Base-by-base conservation (phyloP, 1,140 invertebrate genomes). In the Eriocheir sinensis region DNA sequence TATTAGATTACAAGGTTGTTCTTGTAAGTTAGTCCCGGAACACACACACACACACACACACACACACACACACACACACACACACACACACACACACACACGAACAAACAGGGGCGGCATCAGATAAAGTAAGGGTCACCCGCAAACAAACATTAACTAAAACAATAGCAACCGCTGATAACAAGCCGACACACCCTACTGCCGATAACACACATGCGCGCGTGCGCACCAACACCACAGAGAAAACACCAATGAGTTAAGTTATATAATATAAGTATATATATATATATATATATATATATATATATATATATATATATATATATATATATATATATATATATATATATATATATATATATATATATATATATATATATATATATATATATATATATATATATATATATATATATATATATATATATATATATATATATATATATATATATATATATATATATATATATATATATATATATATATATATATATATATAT, bases 241-340 rank as follows among this genome's bases (percentile, higher is more conserved):
- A n/a, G n/a, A n/a, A n/a, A n/a, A n/a, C n/a, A n/a, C n/a, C n/a
- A n/a, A n/a, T n/a, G n/a, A n/a, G n/a, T n/a, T n/a, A 91, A 44
- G 38, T 30, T 30, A 36, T 83, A 32, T 40, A 40, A 92, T 81
- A 92, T 92, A 92, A 32, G 83, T 92, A 92, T 81, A 92, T 41
- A 81, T 0, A 92, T 92, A 92, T 83, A 83, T 92, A 92, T 81
- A 83, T 92, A 92, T 81, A 92, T 81, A 92, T 81, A 83, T 92
- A 92, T 41, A 92, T 81, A 92, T 81, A 92, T 92, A 92, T 41
- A 92, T 81, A 92, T 81, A 81, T 6, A 92, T 81, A 92, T 81
- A 83, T 92, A 92, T 81, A 92, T 44, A 92, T 81, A 92, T 92
- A 92, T 41, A 92, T 81, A 92, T 44, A 80, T 81, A 92, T 92